Conservation (phyloP, 2,797 vertebrate genomes). For the Poeciliopsis turneri region DNA sequence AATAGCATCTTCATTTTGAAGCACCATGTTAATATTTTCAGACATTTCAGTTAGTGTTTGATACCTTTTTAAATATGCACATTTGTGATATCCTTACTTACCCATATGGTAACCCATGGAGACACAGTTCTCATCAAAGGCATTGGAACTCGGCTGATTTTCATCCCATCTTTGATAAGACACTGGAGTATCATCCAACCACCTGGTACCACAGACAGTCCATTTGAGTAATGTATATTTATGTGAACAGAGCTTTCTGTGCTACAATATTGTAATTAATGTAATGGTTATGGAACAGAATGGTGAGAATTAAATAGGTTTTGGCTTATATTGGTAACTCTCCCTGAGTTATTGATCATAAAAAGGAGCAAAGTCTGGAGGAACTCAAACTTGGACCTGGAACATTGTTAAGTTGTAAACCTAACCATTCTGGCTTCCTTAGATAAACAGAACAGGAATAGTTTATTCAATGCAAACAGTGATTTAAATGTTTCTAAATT, state of each 20-base stretch:
- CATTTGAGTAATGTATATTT: neutral
- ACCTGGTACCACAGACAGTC: constrained; percentile 57
- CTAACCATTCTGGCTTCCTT: neutral
- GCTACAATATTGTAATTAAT: neutral
- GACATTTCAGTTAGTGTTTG: neutral
- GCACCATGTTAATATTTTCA: constrained; percentile 7
- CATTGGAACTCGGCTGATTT: constrained; percentile 60
- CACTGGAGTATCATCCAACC: constrained; percentile 64
- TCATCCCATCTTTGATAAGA: constrained; percentile 65
- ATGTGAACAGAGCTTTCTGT: neutral
- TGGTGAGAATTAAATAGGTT: neutral
- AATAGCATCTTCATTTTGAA: constrained; percentile 1
- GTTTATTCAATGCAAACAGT: neutral
- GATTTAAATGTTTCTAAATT: neutral
- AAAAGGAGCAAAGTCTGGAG: neutral
- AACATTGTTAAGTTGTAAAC: neutral
- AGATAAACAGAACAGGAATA: neutral
- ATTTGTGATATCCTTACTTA: constrained; percentile 33
- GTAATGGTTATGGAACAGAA: neutral
- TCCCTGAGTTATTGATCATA: neutral
- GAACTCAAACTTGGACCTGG: neutral
- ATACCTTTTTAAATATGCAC: neutral
- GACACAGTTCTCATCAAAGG: constrained; percentile 69
- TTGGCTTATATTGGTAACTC: neutral
- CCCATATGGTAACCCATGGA: constrained; percentile 62